These are phyloP conservation scores for Onychomys torridus DNA, from an alignment of 2,797 vertebrate species.

Conservation along the genomic window DNA sequence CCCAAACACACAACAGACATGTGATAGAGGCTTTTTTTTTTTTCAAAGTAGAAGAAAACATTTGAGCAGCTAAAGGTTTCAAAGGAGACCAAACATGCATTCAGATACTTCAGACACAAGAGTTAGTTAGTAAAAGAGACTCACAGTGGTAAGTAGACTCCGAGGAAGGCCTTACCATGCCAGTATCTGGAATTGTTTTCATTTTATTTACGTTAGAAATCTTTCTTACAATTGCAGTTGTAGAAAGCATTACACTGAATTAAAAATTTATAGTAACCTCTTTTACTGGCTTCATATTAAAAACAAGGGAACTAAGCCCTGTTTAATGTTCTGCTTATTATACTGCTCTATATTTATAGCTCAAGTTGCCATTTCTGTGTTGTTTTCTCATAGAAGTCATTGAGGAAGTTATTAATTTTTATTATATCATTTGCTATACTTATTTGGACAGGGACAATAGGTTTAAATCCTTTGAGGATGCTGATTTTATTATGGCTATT, in stretches of 20 bases:
- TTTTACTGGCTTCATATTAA: background rate
- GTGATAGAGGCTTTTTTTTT: background rate
- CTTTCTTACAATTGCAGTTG: background rate
- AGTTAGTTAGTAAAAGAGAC: background rate
- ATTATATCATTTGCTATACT: background rate
- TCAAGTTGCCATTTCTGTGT: background rate
- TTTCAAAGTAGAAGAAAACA: background rate
- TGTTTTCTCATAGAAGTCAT: background rate
- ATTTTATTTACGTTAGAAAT: background rate
- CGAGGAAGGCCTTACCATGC: background rate
- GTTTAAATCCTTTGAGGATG: background rate
- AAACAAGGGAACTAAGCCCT: background rate
- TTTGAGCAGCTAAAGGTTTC: background rate
- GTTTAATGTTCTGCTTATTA: background rate
- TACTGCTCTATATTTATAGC: background rate
- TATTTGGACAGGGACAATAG: background rate
- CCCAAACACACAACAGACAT: background rate
- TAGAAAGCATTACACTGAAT: background rate
- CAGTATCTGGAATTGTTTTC: background rate
- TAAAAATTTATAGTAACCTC: slow-evolving; percentile 1
- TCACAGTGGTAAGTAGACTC: background rate
- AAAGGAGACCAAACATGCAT: background rate
- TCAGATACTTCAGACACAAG: background rate
- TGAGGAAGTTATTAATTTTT: background rate
- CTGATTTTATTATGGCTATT: background rate